Percentiles rank a stretch among this genome's conserved stretches.
Evolutionary conservation across 2,113 vertebrate species (phyloP).

Genomic region (Stictonetta naevosa): DNA sequence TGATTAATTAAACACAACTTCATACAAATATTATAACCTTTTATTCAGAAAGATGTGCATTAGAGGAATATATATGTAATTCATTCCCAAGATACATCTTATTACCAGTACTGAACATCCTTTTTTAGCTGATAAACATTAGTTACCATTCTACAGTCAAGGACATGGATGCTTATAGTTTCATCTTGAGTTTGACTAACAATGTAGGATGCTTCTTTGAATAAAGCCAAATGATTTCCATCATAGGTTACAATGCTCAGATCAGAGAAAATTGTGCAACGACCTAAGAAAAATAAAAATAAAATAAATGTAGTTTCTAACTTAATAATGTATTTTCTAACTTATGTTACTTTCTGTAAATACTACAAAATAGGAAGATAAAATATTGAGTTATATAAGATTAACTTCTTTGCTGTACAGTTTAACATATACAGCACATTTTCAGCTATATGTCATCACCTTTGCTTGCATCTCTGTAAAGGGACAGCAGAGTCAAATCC

Average conservation of each 20-base stretch:
- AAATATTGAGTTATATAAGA: neutral
- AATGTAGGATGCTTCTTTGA: conserved; percentile 91
- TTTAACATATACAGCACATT: neutral
- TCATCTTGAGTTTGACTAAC: conserved; percentile 87
- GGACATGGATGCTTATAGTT: conserved; percentile 84
- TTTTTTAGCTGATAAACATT: neutral
- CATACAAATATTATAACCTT: neutral
- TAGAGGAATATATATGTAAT: neutral
- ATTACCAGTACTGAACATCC: neutral
- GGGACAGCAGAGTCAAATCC: neutral
- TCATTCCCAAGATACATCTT: neutral
- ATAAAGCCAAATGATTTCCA: conserved; percentile 86
- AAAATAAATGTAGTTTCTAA: neutral
- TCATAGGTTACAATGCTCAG: conserved; percentile 94
- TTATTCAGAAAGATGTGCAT: neutral
- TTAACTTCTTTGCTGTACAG: neutral
- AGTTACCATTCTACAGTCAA: conserved; percentile 86
- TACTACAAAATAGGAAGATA: neutral
- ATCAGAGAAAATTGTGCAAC: conserved; percentile 94
- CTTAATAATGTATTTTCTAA: neutral
- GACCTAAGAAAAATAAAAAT: conserved; percentile 77
- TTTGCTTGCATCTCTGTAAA: neutral
- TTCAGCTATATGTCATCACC: neutral
- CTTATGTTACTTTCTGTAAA: neutral
- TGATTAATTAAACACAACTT: neutral